phyloP scores from a whole-genome alignment of 1,140 invertebrate species.

The Drosophila biarmipes region DNA sequence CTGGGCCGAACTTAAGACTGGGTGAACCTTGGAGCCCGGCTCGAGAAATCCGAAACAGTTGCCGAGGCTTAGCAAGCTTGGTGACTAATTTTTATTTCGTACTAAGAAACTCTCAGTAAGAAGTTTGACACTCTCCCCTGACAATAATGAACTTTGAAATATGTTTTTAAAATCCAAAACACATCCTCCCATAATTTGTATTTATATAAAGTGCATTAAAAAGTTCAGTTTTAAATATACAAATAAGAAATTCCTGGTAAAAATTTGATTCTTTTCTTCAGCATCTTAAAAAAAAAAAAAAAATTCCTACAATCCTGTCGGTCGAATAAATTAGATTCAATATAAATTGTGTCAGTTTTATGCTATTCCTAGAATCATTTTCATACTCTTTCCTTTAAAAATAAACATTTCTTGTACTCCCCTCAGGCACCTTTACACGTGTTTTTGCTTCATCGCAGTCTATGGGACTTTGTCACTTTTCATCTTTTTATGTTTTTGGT shows the following conservation, averaged over 20 bases:
- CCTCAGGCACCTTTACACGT: conserved; percentile 6
- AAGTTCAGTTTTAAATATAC: too few species aligned
- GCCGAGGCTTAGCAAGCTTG: conserved; percentile 1
- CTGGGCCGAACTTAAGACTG: conserved; percentile 23
- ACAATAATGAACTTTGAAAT: too few species aligned
- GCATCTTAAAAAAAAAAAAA: background rate
- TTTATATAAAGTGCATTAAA: too few species aligned
- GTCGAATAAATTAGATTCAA: conserved; percentile 9
- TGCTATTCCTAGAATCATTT: conserved; percentile 1
- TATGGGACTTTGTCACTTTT: conserved; percentile 14
- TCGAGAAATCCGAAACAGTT: conserved; percentile 21
- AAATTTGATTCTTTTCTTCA: too few species aligned
- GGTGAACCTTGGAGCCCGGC: background rate
- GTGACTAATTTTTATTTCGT: conserved; percentile 3
- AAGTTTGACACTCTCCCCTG: background rate
- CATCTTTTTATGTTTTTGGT: background rate
- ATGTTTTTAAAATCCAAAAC: too few species aligned
- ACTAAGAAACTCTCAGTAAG: background rate
- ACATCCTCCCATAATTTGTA: too few species aligned
- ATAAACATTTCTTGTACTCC: conserved; percentile 12
- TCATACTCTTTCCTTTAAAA: conserved; percentile 11
- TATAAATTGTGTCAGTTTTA: background rate
- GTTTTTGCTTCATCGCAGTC: background rate
- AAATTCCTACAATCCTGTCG: background rate
- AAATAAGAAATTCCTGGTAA: too few species aligned